These are phyloP conservation scores for Aurelia sp. DNA, from an alignment of 30 jellyfish, hydroid and myxozoan species.

Conservation along the genomic window DNA sequence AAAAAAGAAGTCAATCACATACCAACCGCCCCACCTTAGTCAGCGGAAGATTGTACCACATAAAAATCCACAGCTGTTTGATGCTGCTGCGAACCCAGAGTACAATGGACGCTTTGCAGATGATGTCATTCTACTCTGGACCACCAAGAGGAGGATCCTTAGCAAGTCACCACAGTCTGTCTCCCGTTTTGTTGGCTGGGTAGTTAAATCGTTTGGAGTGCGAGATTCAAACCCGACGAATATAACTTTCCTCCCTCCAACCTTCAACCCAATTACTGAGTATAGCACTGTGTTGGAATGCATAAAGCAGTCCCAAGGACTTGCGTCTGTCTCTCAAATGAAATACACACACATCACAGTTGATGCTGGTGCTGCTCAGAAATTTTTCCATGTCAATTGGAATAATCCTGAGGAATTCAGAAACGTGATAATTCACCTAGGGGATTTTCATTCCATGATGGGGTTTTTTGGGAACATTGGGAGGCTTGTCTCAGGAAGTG, in stretches of 20 bases:
- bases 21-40: too few species aligned
- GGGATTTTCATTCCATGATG: conserved; percentile 23
- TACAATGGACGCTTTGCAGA: background rate
- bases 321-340: background rate
- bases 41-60: too few species aligned
- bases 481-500: conserved; percentile 16
- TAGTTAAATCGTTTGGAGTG: background rate
- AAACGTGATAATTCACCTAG: conserved; percentile 8
- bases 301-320: background rate
- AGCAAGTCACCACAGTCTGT: background rate
- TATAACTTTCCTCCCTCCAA: background rate
- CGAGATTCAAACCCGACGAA: background rate
- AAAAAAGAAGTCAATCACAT: background rate
- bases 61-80: too few species aligned
- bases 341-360: conserved; percentile 2
- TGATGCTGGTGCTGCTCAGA: conserved; percentile 39
- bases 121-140: background rate
- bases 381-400: conserved; percentile 15
- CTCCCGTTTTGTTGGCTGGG: conserved; percentile 39
- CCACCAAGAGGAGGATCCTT: background rate
- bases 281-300: background rate
- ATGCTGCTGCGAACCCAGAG: too few species aligned
- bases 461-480: conserved; percentile 3
- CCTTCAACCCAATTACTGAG: background rate
- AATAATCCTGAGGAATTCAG: conserved; percentile 11